phyloP scores from a whole-genome alignment of 2,888 invertebrate genomes.

The Meloe dianella region DNA sequence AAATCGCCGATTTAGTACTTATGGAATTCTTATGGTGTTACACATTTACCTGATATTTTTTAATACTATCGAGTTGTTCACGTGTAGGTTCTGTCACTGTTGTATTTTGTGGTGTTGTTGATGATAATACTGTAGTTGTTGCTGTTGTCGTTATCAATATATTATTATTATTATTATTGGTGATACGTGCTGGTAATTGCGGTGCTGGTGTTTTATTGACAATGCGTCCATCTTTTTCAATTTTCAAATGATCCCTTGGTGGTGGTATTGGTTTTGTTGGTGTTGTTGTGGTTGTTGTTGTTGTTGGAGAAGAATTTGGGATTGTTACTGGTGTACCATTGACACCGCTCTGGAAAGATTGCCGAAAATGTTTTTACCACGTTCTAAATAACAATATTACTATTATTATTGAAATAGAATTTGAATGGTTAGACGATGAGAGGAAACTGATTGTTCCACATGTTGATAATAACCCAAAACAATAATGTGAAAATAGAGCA shows the following conservation, averaged over 20 bases:
- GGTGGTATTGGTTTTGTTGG: slow-evolving; percentile 64
- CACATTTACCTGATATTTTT: slow-evolving; percentile 93
- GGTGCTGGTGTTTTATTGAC: slow-evolving; percentile 73
- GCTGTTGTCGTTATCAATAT: slow-evolving; percentile 31
- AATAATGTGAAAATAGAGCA: neutral
- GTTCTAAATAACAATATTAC: neutral
- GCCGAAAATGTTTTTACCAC: neutral
- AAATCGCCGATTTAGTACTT: neutral
- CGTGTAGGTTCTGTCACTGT: slow-evolving; percentile 72
- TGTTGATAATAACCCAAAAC: neutral
- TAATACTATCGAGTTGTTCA: slow-evolving; percentile 90
- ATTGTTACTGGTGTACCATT: slow-evolving; percentile 51
- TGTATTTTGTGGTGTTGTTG: slow-evolving; percentile 61
- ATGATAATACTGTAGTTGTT: slow-evolving; percentile 34
- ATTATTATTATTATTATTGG: slow-evolving; percentile 61
- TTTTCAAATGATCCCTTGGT: slow-evolving; percentile 70
- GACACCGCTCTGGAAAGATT: slow-evolving; percentile 48
- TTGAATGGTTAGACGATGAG: neutral
- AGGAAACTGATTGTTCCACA: slow-evolving; percentile 9
- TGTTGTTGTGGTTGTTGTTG: slow-evolving; percentile 48
- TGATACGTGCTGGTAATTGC: slow-evolving; percentile 69
- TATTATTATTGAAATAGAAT: neutral
- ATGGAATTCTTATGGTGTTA: neutral
- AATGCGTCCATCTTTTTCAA: slow-evolving; percentile 67
- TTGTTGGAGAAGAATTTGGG: too few species aligned